Base-by-base conservation (phyloP, 1,140 invertebrate genomes). In the Anoplolepis gracilipes region DNA sequence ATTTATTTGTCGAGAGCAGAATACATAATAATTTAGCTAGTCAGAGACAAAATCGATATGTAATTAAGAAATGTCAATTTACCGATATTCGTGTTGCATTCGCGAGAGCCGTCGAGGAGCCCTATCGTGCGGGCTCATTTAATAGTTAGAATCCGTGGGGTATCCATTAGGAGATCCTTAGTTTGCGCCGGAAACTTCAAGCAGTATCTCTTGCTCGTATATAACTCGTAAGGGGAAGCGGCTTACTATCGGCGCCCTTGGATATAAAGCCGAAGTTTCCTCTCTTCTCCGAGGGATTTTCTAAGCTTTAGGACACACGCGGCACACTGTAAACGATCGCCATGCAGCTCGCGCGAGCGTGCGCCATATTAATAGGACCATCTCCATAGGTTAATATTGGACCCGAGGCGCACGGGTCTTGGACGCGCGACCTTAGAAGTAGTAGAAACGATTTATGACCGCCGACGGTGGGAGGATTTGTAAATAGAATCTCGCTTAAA, bases 381-480 rank as follows among this genome's bases (percentile, higher is more conserved):
- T 86, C 85, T 84, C 72, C 87, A 84, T 87, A 88, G 77, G 16
- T 89, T 89, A 88, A 89, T 87, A 89, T 87, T 62, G 76, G 82
- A 88, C 72, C 16, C 46, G 67, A 61, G 78, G 65, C 39, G 79
- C 67, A 59, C 62, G 62, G 46, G 46, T 79, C 46, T 49, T 67
- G 77, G 73, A 69, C 88, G 65, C 46, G 46, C 46, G 36, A 79
- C 78, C 84, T 89, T 89, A 86, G 65, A 84, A 89, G 65, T 79
- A 89, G 65, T 79, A 67, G 84, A 90, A 88, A 87, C 87, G 90
- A 91, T 91, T 90, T 91, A 91, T 90, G 77, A 86, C 85, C 85
- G 28, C 67, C 25, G 46, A 67, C 75, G 82, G 61, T 64, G 57
- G 46, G 57, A 79, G 79, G 87, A 91, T 91, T 91, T 85, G 89